A percentile compares a stretch with the other conserved stretches of the same genome.
These are phyloP conservation scores for Saguinus midas DNA, from an alignment of 2,113 vertebrate species.

Conservation along the genomic window DNA sequence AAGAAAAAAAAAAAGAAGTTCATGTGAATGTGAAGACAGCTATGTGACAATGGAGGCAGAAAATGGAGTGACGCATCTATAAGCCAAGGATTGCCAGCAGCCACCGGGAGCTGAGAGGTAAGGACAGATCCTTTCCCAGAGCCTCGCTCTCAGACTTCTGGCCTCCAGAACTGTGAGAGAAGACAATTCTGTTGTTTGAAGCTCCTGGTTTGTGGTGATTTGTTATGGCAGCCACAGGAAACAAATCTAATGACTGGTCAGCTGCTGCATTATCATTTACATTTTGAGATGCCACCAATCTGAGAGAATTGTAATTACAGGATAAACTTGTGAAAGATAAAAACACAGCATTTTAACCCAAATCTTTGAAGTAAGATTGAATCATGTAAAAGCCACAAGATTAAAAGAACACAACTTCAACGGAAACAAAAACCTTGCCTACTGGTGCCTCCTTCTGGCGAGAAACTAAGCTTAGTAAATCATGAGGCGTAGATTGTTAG, in stretches of 20 bases:
- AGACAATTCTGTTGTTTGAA: neutral
- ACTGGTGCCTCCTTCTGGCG: neutral
- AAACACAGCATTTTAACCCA: neutral
- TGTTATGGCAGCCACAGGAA: neutral
- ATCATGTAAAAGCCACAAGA: neutral
- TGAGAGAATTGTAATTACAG: neutral
- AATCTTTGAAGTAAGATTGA: neutral
- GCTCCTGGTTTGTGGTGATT: neutral
- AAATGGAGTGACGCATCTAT: fast-evolving
- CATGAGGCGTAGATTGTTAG: neutral
- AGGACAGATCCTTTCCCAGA: neutral
- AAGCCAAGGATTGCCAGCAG: neutral
- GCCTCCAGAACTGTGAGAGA: neutral
- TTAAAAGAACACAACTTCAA: neutral
- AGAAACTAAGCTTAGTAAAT: neutral
- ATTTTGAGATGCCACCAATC: neutral
- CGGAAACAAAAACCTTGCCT: neutral
- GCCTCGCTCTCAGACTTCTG: neutral
- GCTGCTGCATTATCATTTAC: neutral
- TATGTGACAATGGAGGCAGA: neutral
- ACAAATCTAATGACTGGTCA: neutral
- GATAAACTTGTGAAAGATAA: neutral
- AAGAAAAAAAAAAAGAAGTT: neutral
- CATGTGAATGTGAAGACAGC: neutral
- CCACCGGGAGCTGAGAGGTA: neutral